A percentile compares a stretch with the other conserved stretches of the same genome.
Conservation (phyloP, 2,113 vertebrate genomes). For the Morone chrysops region DNA sequence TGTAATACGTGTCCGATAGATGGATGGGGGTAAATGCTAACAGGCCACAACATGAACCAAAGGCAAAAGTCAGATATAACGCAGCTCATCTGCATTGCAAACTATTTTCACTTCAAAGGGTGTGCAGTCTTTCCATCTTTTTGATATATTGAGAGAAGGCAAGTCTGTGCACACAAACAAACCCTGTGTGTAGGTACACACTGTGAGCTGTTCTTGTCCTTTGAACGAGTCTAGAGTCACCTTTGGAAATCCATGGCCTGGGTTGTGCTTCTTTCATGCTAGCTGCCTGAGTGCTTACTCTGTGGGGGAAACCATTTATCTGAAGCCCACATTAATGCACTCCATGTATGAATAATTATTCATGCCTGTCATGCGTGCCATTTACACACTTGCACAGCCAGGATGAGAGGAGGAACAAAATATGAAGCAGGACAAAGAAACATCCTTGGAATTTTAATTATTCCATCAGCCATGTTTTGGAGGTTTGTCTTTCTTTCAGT, state of each 20-base stretch:
- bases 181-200: neutral
- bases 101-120: neutral
- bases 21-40: conserved; percentile 1
- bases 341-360: conserved; percentile 63
- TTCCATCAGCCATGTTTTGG: conserved; percentile 20
- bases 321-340: conserved; percentile 44
- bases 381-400: conserved; percentile 39
- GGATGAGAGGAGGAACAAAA: conserved; percentile 42
- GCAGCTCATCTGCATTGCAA: conserved; percentile 37
- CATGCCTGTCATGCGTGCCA: conserved; percentile 55
- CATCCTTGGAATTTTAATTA: conserved; percentile 55
- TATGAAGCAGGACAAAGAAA: conserved; percentile 40
- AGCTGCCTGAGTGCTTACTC: neutral
- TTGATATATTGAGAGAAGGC: conserved; percentile 18
- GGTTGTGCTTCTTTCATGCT: conserved; percentile 1
- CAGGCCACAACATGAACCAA: neutral
- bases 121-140: neutral
- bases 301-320: conserved; percentile 36
- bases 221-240: conserved; percentile 28
- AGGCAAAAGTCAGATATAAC: conserved; percentile 3
- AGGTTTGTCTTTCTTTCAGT: conserved; percentile 7
- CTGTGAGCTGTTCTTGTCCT: conserved; percentile 2
- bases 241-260: conserved; percentile 8
- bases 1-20: neutral
- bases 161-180: conserved; percentile 12